A percentile compares a stretch with the other conserved stretches of the same genome.
These are phyloP conservation scores for Cynopterus sphinx DNA, from an alignment of 2,797 vertebrate species.

Conservation along the genomic window DNA sequence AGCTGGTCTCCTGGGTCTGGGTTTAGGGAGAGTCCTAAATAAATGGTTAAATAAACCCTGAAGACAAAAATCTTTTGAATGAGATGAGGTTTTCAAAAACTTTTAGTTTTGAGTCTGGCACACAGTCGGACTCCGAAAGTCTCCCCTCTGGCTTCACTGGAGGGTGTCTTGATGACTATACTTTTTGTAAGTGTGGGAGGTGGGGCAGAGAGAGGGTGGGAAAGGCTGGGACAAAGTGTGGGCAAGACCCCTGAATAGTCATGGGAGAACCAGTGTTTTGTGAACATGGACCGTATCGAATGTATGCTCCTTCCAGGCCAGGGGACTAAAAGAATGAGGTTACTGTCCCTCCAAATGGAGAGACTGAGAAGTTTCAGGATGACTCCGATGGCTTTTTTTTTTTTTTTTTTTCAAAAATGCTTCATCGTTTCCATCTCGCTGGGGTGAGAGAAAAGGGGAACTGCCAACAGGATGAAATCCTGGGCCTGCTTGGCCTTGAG, in stretches of 20 bases:
- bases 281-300: background rate
- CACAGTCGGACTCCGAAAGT: background rate
- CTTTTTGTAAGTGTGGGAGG: too few species aligned
- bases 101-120: background rate
- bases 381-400: background rate
- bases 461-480: background rate
- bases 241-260: background rate
- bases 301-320: background rate
- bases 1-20: background rate
- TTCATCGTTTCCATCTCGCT: background rate
- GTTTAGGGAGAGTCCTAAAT: background rate
- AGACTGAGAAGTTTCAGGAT: background rate
- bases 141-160: background rate
- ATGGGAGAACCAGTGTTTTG: background rate
- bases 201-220: too few species aligned
- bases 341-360: background rate
- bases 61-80: conserved; percentile 36
- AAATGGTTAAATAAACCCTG: background rate
- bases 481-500: background rate
- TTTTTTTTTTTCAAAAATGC: background rate
- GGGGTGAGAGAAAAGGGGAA: background rate
- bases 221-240: background rate
- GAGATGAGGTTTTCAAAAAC: conserved; percentile 31
- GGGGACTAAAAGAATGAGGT: background rate
- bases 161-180: background rate